Evolutionary conservation across 2,113 vertebrate genomes (phyloP), one percentile per base, ranked within the genome.

Genomic region (Eulemur macaco): DNA sequence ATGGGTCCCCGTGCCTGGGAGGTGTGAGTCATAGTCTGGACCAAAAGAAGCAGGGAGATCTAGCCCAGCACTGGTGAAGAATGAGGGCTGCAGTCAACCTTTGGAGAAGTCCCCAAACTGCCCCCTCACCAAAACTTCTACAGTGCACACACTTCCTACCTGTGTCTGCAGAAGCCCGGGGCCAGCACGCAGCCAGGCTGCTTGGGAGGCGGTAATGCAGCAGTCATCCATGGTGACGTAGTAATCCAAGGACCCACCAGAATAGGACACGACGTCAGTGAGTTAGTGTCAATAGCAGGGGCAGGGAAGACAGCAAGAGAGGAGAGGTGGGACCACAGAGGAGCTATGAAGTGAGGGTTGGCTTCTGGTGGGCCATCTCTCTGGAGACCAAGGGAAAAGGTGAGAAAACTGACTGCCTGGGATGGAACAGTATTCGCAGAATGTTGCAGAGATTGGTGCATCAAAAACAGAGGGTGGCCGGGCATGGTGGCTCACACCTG

Each of bases 281-380:
- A 89, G 42, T 86, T 45, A 8, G 15, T 54, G n/a, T 3, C 0
- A 0, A 50, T 5, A 39, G 71, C 14, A 13, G 37, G 3, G 42
- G 25, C n/a, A 8, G 8, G 27, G 10, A 91, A 47, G 34, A 54
- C 17, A 47, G 2, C 21, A n/a, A 89, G 31, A 84, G 71, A 52
- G 7, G 52, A 69, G 71, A 34, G 13, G 31, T 3, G 15, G n/a
- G 39, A 4, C 13, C 74, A 20, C n/a, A 73, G 13, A 42, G 31
- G n/a, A 29, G n/a, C 37, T n/a, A 4, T 37, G 39, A 47, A 9
- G 25, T 31, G 8, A 91, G 52, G 5, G 4, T 21, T 74, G 56
- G 23, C 37, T 29, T 54, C 86, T 58, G 15, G 5, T 4, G 39
- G 81, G 73, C 37, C 45, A 25, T n/a, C 42, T 84, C 64, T 78